Base-by-base conservation (phyloP, 2,113 vertebrate genomes). In the Platysteira castanea region DNA sequence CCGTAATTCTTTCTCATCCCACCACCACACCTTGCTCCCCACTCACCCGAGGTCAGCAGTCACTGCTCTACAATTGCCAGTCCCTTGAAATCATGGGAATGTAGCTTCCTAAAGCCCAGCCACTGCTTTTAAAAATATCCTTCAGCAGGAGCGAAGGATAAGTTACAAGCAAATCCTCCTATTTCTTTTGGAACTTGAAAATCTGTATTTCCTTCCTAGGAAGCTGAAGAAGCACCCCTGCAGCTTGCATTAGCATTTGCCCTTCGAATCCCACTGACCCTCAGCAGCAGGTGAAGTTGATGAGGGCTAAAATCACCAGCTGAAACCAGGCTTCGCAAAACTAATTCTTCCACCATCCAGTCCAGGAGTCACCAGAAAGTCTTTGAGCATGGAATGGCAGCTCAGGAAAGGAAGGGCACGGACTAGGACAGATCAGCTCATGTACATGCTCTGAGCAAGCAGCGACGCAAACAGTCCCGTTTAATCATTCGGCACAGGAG, bases 111-210 rank as follows among this genome's bases (percentile, higher is more conserved):
- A 0, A 81, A 20, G 13, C 18, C 17, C 64, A 70, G 53, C 10
- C n/a, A 12, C 60, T 14, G 35, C 39, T 84, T 53, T 31, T 30
- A 41, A 37, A 59, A 12, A 23, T 0, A 11, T 1, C 0, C n/a
- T 46, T 46, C 7, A 2, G 9, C 18, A n/a, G 28, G 22, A 69
- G 5, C 0, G 0, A 70, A 47, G 12, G 14, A 1, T 33, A 79
- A 71, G 1, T 15, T 33, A 44, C 4, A 33, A n/a, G 10, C 10
- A 84, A 77, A 57, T 28, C 17, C 13, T 44, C 23, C 20, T 49
- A 3, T 5, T 13, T 33, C 39, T 26, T 39, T n/a, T 23, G 2
- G 20, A 50, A 56, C 1, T 16, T 21, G 0, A 1, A 52, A 44
- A 16, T 11, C 39, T 64, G 13, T 4, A 4, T 56, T 69, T 77